These are phyloP conservation scores for Portevinia maculata DNA, from an alignment of 2,888 invertebrate species.

Conservation along the genomic window DNA sequence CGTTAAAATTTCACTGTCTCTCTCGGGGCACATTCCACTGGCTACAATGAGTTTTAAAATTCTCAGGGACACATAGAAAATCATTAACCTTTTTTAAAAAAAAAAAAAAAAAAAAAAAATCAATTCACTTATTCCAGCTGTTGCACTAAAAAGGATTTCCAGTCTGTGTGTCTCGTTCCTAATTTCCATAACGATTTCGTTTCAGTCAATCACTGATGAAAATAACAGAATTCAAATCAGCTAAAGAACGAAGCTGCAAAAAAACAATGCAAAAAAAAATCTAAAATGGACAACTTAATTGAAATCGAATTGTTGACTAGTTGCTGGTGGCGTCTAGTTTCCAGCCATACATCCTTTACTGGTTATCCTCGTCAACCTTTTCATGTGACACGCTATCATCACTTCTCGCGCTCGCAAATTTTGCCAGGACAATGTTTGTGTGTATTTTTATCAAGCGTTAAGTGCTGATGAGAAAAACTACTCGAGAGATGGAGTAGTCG, in stretches of 20 bases:
- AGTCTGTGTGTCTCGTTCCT: constrained; percentile 10
- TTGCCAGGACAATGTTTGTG: constrained; percentile 67
- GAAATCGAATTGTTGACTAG: constrained; percentile 71
- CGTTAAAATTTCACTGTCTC: constrained; percentile 33
- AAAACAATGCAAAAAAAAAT: constrained; percentile 1
- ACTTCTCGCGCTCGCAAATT: constrained; percentile 5
- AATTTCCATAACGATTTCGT: constrained; percentile 59
- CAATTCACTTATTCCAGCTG: constrained; percentile 35
- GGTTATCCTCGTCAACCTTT: constrained; percentile 11
- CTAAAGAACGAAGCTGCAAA: constrained; percentile 9
- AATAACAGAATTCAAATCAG: constrained; percentile 43
- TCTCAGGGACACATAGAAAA: constrained; percentile 4
- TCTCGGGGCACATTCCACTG: constrained; percentile 3
- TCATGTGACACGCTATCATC: background rate
- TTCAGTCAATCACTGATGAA: constrained; percentile 33
- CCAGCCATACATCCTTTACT: constrained; percentile 5
- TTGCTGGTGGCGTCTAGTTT: constrained; percentile 25
- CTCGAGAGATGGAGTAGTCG: background rate
- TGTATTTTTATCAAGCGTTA: constrained; percentile 65
- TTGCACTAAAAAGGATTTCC: constrained; percentile 17
- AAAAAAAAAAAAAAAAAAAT: constrained; percentile 12
- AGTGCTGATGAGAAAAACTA: constrained; percentile 58
- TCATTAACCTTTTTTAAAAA: constrained; percentile 32
- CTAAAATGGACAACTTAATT: constrained; percentile 57
- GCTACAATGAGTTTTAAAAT: constrained; percentile 23